Base-by-base conservation (phyloP, 1,140 invertebrate species). In the Pseudachorutes palmiensis region DNA sequence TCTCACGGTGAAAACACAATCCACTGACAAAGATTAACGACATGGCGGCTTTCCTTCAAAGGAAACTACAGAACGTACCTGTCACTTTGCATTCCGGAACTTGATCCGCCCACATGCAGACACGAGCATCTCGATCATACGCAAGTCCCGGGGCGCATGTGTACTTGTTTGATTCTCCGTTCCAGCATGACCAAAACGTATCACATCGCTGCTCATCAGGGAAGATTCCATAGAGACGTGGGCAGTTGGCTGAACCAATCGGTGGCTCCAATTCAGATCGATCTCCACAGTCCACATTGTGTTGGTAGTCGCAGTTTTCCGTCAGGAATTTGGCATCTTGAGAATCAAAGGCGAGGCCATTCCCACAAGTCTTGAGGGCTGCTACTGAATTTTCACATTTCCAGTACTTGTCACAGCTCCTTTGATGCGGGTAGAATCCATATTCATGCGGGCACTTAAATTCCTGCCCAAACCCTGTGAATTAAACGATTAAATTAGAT, bases 141-240 rank as follows among this genome's bases (percentile, higher is more conserved):
- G 92, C 92, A 3, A 96, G 81, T 75, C 93, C 93, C 72, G 92
- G 91, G 74, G 91, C 92, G 82, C 93, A 96, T 78, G 94, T 90
- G 78, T 95, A 96, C 72, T 89, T 86, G 74, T 89, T 92, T 9
- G 91, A 87, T 79, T 94, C 92, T 45, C 92, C 93, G 79, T 93
- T 93, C 91, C 92, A 94, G 80, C 93, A 96, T 78, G 92, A 94
- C 89, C 91, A 95, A 87, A 95, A 96, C 1, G 90, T 88, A 78
- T 92, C 89, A 59, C 70, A 71, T 14, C 94, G 92, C 69, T 82
- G 80, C 26, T 88, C 87, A 77, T 95, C 92, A 65, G 91, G 78
- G 84, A 95, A 95, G 79, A 95, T 94, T 76, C 93, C 93, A 79
- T 95, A 94, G 55, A 95, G 80, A 59, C 92, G 83, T 16, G 88